Conservation (phyloP, 2,797 vertebrate genomes). For the Diplodus puntazzo region DNA sequence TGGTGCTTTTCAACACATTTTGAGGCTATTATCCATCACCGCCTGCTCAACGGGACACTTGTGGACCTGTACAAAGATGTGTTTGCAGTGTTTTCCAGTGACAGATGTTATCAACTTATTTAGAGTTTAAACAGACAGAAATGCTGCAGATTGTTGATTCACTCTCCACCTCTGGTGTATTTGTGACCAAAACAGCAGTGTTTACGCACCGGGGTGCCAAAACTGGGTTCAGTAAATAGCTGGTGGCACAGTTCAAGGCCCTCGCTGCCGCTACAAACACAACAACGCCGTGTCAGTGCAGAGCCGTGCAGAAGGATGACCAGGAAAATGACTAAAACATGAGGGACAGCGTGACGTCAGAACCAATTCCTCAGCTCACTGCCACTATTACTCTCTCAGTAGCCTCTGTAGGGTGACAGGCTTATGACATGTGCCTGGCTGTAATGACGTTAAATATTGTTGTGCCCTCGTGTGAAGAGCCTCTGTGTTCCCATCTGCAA, state of each 20-base stretch:
- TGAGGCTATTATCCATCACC: too few relatives aligned
- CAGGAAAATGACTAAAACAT: background rate
- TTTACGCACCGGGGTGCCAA: constrained; percentile 46
- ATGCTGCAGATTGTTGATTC: constrained; percentile 1
- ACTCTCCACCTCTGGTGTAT: constrained; percentile 4
- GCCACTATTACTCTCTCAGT: background rate
- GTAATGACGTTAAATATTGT: background rate
- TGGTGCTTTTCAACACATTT: too few relatives aligned
- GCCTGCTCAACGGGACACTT: too few relatives aligned
- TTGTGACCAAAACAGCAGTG: constrained; percentile 54
- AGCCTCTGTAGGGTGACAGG: background rate
- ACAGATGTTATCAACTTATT: background rate
- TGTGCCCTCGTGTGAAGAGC: background rate
- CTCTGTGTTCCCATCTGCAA: constrained; percentile 19
- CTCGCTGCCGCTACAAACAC: constrained; percentile 8
- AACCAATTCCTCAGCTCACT: constrained; percentile 8
- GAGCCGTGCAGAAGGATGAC: background rate
- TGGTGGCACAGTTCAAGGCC: constrained; percentile 47
- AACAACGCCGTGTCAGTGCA: background rate
- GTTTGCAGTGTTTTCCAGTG: background rate
- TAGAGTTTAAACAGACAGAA: background rate
- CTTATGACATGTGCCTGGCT: background rate
- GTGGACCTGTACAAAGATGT: too few relatives aligned
- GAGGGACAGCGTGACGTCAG: background rate
- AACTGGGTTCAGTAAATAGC: constrained; percentile 54